Evolutionary conservation across 2,888 invertebrate genomes (phyloP).

Genomic region (Steinernema hermaphroditum): DNA sequence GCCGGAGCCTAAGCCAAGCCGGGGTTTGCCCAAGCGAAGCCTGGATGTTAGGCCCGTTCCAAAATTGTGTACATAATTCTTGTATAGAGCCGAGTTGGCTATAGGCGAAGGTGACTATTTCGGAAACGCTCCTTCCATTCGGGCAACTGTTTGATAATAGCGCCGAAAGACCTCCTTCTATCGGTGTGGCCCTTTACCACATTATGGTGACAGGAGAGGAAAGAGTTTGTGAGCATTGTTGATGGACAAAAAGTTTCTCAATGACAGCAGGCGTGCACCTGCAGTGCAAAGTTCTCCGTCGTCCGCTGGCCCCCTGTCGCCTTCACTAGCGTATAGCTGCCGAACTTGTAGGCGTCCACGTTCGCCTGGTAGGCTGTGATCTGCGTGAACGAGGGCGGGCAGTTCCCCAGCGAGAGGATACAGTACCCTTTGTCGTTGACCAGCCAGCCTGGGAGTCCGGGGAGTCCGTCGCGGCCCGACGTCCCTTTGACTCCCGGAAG

Average conservation of each 20-base stretch:
- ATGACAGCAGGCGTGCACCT: constrained; percentile 58
- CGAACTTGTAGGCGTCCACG: constrained; percentile 59
- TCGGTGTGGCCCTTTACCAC: no score
- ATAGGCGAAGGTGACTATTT: no score
- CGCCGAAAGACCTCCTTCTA: no score
- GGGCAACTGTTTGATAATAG: no score
- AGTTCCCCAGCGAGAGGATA: constrained; percentile 59
- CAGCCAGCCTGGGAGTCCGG: constrained; percentile 52
- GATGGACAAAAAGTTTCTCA: constrained; percentile 36
- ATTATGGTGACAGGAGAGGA: no score
- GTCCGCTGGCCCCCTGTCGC: constrained; percentile 52
- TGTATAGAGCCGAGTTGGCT: no score
- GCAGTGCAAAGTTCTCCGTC: constrained; percentile 55
- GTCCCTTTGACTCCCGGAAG: constrained; percentile 36
- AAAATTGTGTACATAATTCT: no score
- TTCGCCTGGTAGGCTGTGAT: constrained; percentile 60
- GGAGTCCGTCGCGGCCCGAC: constrained; percentile 33
- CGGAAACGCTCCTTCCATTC: no score
- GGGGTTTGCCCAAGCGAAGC: no score
- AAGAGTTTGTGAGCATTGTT: no score
- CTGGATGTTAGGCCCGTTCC: no score
- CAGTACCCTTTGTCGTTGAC: constrained; percentile 62
- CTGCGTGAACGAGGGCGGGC: constrained; percentile 61
- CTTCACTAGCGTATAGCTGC: constrained; percentile 56
- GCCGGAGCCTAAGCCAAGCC: no score